phyloP scores from a whole-genome alignment of 2,797 vertebrate genomes.

The Clarias platycephalus region DNA sequence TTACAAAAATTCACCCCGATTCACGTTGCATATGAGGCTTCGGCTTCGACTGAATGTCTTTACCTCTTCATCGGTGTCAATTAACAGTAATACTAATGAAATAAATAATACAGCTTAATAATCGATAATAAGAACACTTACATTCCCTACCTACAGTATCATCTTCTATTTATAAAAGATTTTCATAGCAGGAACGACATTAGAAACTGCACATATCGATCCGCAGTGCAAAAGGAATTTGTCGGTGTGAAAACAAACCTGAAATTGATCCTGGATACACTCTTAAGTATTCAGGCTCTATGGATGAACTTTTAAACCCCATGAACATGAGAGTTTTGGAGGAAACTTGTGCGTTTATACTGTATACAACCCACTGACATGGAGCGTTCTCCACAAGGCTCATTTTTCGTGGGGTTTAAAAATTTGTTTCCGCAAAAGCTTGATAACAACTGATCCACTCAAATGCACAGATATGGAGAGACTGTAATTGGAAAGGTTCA shows the following conservation, averaged over 20 bases:
- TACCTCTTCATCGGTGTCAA: neutral
- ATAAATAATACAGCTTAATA: conserved; percentile 17
- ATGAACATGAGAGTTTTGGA: too few species aligned
- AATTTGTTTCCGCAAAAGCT: neutral
- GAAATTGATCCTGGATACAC: conserved; percentile 18
- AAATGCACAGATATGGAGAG: neutral
- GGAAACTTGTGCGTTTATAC: neutral
- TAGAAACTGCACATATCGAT: conserved; percentile 7
- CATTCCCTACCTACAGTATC: neutral
- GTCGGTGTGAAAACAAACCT: conserved; percentile 13
- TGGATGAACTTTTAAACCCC: too few species aligned
- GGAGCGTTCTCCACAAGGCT: neutral
- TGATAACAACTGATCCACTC: neutral
- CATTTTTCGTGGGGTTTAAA: neutral
- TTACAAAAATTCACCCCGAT: neutral
- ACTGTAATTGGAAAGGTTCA: neutral
- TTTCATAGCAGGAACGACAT: conserved; percentile 4
- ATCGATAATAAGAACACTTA: neutral
- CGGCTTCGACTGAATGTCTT: neutral
- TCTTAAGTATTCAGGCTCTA: neutral
- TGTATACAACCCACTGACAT: neutral
- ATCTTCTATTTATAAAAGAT: neutral
- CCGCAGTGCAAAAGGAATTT: conserved; percentile 5
- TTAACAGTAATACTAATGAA: neutral
- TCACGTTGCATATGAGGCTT: neutral